Base-by-base conservation (phyloP, 1,140 invertebrate species). In the Hylaeus volcanicus region DNA sequence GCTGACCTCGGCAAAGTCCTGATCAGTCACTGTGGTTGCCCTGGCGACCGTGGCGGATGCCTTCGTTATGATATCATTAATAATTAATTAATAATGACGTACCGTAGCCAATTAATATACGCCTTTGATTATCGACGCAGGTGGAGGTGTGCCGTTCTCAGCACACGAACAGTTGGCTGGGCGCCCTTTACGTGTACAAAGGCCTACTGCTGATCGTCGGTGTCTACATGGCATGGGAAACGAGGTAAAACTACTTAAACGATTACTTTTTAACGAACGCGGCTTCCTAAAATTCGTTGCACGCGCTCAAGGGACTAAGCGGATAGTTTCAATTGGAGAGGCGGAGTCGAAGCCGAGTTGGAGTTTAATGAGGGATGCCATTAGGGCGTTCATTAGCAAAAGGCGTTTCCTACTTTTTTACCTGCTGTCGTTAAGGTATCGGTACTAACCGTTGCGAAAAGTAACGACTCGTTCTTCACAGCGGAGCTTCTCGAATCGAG, bases 141-240 rank as follows among this genome's bases (percentile, higher is more conserved):
- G 96, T 98, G 81, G 97, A 98, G 92, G 96, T 97, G 14, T 99
- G 98, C 91, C 95, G 95, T 85, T 98, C 97, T 1, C 95, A 96
- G 79, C 96, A 98, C 89, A 97, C 96, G 6, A 96, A 96, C 66
- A 96, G 96, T 48, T 98, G 98, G 98, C 93, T 98, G 26, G 96
- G 97, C 55, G 96, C 96, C 0, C 94, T 98, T 12, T 98, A 98
- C 91, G 96, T 96, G 48, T 98, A 98, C 94, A 98, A 99, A 93
- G 97, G 97, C 1, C 93, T 98, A 1, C 93, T 98, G 11, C 94
- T 98, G 0, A 95, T 98, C 14, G 97, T 98, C 80, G 98, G 97
- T 1, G 97, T 98, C 63, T 99, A 99, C 93, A 97, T 99, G 95
- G 98, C 98, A 1, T 99, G 98, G 98, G 98, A 99, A 94, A 99